A percentile compares a stretch with the other conserved stretches of the same genome.
Conservation (phyloP, 1,140 invertebrate genomes). For the Tetragnatha versicolor region DNA sequence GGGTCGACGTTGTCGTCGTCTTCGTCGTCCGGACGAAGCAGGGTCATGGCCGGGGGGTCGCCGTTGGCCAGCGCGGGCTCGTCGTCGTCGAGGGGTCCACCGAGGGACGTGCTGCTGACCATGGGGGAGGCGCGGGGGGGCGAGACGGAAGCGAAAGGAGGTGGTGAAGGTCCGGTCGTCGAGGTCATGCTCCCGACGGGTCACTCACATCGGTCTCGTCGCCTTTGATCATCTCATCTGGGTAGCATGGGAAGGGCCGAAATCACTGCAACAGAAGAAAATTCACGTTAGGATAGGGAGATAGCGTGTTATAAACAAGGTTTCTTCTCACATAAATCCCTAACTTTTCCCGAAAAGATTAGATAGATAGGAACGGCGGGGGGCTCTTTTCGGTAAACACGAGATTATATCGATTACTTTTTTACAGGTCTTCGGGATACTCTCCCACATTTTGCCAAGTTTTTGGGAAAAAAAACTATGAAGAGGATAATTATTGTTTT, state of each 20-base stretch:
- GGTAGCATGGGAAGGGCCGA: constrained; percentile 14
- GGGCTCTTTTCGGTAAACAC: no score
- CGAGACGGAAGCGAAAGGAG: constrained; percentile 41
- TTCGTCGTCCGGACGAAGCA: constrained; percentile 25
- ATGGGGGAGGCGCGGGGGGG: constrained; percentile 15
- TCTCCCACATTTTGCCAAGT: no score
- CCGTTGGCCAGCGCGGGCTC: constrained; percentile 39
- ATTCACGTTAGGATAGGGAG: no score
- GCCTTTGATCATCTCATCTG: constrained; percentile 54
- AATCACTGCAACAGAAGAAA: constrained; percentile 35
- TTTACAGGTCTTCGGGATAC: no score
- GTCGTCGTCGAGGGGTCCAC: constrained; percentile 32
- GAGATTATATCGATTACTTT: no score
- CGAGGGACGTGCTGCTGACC: constrained; percentile 46
- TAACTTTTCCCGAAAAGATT: no score
- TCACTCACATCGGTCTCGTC: constrained; percentile 40
- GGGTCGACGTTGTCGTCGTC: constrained; percentile 29
- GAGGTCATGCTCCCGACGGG: constrained; percentile 55
- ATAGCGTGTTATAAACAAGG: no score
- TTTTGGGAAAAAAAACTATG: no score
- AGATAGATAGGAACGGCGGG: no score
- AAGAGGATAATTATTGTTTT: no score
- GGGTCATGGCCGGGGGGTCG: constrained; percentile 34
- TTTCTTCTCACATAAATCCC: no score
- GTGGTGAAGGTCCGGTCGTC: constrained; percentile 48